Base-by-base conservation (phyloP, 2,888 invertebrate genomes). In the Sesia bembeciformis region DNA sequence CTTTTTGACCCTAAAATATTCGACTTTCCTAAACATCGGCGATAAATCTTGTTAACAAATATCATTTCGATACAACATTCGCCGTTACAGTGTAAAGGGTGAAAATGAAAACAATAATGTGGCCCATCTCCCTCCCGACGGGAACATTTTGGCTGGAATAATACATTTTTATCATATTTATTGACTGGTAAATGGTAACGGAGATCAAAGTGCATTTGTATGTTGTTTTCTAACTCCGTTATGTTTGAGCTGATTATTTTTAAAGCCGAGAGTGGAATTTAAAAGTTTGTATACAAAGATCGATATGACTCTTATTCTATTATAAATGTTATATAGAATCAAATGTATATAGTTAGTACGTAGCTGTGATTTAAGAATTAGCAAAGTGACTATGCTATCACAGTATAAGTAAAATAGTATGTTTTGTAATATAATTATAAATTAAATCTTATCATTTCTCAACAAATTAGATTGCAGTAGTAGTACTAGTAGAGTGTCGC, bases 81-180 rank as follows among this genome's bases (percentile, higher is more conserved):
- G 70, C 77, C 46, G 46, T 77, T 74, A 72, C 67, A 64, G 68
- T 39, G 73, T 72, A 81, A 86, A 81, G 82, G 85, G 81, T 81
- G 74, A 77, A 82, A 85, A 84, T 80, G 81, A 84, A 83, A 87
- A 88, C 85, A 87, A 88, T 86, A 87, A 81, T 75, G 71, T 74
- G 58, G 58, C 64, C 62, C 61, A 63, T 60, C 56, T 40, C 54
- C 62, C 64, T 83, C 88, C 85, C 87, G 57, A 56, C 66, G 83
- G 88, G 65, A 76, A 70, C 86, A 81, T 88, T 84, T 72, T 70
- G 79, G 70, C 84, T 81, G 84, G 84, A 78, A 85, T 87, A 85
- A 86, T 76, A 86, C 86, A 40, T 81, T 88, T 87, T 84, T 88
- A 88, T 88, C 88, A 88, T 87, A 88, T 89, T 88, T 89, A 89